A percentile compares a stretch with the other conserved stretches of the same genome.
These are phyloP conservation scores for Dendrophyllia cribrosa DNA, from an alignment of 64 coral and sea anemone genomes.

Conservation along the genomic window DNA sequence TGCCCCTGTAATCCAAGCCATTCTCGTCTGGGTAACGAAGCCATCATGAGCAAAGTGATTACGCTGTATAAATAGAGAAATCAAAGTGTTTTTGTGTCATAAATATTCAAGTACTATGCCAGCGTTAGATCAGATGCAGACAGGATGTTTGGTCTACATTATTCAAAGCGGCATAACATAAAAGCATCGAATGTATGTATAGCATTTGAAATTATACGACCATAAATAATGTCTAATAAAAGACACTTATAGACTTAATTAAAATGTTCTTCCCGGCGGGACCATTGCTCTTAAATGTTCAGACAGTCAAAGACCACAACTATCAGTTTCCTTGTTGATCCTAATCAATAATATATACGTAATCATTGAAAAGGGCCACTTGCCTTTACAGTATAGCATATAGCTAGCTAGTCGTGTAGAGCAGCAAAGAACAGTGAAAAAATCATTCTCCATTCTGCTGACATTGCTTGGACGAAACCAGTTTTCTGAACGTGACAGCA, in stretches of 20 bases:
- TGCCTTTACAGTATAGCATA: background rate
- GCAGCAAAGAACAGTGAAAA: background rate
- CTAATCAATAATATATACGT: no score
- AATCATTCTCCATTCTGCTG: background rate
- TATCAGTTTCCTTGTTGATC: no score
- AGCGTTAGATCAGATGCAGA: background rate
- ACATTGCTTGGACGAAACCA: no score
- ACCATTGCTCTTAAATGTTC: no score
- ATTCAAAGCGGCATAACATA: no score
- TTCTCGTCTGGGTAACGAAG: slow-evolving; percentile 14
- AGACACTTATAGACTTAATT: no score
- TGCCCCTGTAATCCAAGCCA: slow-evolving; percentile 52
- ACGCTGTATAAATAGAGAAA: background rate
- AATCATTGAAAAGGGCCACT: background rate
- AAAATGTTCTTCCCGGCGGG: no score
- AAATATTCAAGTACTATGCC: background rate
- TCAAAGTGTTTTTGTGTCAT: background rate
- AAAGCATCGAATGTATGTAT: no score
- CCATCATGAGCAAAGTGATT: slow-evolving; percentile 5
- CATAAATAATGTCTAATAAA: no score
- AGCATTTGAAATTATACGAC: no score
- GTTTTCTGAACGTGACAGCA: background rate
- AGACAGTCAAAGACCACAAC: no score
- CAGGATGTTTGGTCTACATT: no score
- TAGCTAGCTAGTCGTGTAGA: background rate